Evolutionary conservation across 2,888 invertebrate species (phyloP).

Genomic region (Thalpophila matura): DNA sequence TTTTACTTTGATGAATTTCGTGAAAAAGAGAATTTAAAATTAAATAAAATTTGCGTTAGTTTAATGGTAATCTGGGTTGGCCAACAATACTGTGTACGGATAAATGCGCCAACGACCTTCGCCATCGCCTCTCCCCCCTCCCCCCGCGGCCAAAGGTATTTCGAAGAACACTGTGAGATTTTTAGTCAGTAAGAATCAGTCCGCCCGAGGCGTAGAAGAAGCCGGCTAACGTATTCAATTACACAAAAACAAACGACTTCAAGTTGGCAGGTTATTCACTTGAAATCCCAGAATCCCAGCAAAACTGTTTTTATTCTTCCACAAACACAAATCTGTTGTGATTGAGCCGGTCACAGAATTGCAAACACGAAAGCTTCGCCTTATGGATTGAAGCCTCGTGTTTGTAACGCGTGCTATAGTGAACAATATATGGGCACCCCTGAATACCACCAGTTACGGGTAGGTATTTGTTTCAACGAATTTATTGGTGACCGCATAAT

Average conservation of each 20-base stretch:
- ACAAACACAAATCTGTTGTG: not conserved
- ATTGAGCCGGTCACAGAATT: not conserved
- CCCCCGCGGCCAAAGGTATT: too few species aligned
- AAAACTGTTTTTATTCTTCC: not conserved
- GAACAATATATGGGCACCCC: not conserved
- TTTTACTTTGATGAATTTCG: too few species aligned
- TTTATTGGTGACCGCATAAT: not conserved
- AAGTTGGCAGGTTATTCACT: not conserved
- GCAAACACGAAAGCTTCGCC: not conserved
- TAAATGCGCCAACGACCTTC: too few species aligned
- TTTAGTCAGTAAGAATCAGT: too few species aligned
- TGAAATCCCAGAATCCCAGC: not conserved
- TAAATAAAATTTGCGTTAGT: too few species aligned
- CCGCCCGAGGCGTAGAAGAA: too few species aligned
- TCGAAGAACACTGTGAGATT: too few species aligned
- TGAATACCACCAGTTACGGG: not conserved
- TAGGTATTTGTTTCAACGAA: conserved; percentile 4
- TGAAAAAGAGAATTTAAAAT: too few species aligned
- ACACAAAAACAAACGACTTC: not conserved
- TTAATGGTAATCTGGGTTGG: too few species aligned
- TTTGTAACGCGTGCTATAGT: not conserved
- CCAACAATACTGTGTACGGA: too few species aligned
- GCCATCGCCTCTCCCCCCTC: too few species aligned
- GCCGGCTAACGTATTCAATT: conserved; percentile 3
- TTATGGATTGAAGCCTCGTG: too few species aligned